Conservation (phyloP, 2,888 invertebrate species). For the Agrotis ipsilon region DNA sequence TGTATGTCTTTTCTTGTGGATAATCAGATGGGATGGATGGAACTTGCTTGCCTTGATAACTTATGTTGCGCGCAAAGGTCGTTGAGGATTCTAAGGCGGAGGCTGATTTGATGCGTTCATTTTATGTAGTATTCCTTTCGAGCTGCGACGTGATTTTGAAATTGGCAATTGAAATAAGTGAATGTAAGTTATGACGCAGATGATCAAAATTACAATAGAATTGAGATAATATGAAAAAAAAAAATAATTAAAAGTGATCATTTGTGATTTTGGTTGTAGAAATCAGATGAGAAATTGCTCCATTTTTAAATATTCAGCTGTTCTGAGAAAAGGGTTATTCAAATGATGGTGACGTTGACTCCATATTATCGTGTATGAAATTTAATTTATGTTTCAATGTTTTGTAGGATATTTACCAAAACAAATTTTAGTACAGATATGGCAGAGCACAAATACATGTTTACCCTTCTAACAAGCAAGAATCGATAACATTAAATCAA, state of each 20-base stretch:
- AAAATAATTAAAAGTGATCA: neutral
- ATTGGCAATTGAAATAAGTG: slow-evolving; percentile 1
- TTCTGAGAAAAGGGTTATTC: neutral
- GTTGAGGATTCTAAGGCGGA: slow-evolving; percentile 12
- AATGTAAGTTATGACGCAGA: neutral
- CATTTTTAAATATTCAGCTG: neutral
- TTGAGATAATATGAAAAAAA: neutral
- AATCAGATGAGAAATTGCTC: neutral
- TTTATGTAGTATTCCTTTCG: slow-evolving; percentile 21
- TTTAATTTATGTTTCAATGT: neutral
- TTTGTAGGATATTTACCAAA: neutral
- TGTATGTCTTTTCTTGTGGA: slow-evolving; percentile 54
- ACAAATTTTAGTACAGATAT: neutral
- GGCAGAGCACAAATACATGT: slow-evolving; percentile 13
- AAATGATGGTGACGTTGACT: too few relatives aligned
- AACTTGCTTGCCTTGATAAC: slow-evolving; percentile 54
- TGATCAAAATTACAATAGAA: neutral
- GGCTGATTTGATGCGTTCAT: slow-evolving; percentile 19
- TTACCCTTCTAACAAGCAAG: slow-evolving; percentile 12
- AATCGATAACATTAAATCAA: slow-evolving; percentile 35
- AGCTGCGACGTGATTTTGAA: neutral
- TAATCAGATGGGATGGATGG: slow-evolving; percentile 59
- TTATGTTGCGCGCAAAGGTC: slow-evolving; percentile 54
- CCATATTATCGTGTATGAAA: neutral
- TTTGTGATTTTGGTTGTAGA: neutral